These are phyloP conservation scores for Pollimyrus isidori DNA, from an alignment of 2,113 vertebrate genomes.

Conservation along the genomic window DNA sequence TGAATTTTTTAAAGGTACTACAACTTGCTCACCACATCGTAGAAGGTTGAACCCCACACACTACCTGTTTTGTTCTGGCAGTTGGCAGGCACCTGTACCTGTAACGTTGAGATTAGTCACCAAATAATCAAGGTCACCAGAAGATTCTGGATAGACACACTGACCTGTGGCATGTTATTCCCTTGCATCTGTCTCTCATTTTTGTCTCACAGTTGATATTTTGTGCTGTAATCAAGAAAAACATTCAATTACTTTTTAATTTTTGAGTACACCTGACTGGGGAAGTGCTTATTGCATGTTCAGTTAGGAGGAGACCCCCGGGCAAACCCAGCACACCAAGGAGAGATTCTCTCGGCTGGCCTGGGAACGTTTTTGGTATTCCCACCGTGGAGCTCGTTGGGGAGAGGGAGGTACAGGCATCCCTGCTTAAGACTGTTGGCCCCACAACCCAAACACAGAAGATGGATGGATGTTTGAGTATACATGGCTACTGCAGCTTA, in stretches of 20 bases:
- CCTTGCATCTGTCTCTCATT: conserved; percentile 88
- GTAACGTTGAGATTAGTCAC: neutral
- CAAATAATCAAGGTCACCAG: neutral
- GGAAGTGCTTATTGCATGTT: neutral
- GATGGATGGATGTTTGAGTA: neutral
- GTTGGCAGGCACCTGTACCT: conserved; percentile 87
- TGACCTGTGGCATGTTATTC: conserved; percentile 90
- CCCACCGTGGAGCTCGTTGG: neutral
- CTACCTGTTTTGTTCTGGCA: conserved; percentile 69
- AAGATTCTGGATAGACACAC: neutral
- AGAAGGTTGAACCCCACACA: conserved; percentile 82
- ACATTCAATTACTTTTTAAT: neutral
- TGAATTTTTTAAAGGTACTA: neutral
- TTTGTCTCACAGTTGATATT: conserved; percentile 84
- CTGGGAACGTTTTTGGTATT: neutral
- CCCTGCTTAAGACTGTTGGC: neutral
- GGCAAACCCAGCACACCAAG: neutral
- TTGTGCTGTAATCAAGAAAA: conserved; percentile 64
- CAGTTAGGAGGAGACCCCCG: neutral
- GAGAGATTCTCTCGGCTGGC: neutral
- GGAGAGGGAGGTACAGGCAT: neutral
- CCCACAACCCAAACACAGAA: neutral
- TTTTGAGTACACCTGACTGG: neutral
- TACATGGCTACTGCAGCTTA: neutral
- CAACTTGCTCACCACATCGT: conserved; percentile 78